Percentiles rank a stretch among this genome's conserved stretches.
phyloP scores from a whole-genome alignment of 2,797 vertebrate species.

The Lophotriccus pileatus region DNA sequence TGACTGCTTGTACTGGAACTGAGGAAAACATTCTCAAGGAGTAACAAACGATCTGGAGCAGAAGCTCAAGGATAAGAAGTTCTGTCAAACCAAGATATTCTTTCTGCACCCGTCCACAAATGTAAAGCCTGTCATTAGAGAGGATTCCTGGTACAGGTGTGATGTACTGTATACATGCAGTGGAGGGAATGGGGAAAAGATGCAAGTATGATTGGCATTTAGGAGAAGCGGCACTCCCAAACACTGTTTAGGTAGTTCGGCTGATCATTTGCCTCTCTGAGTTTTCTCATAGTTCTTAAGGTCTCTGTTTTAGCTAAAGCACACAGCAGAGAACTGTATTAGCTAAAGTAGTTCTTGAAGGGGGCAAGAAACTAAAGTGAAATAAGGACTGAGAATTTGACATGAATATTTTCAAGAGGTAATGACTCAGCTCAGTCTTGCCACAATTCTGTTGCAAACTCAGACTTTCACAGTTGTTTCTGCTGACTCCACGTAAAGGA shows the following conservation, averaged over 20 bases:
- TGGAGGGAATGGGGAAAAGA: accelerated
- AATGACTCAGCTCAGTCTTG: conserved; percentile 1
- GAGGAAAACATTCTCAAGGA: not conserved
- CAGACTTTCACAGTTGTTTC: not conserved
- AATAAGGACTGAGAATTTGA: not conserved
- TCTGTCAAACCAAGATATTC: not conserved
- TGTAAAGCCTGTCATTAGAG: not conserved
- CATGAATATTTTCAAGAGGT: conserved; percentile 31
- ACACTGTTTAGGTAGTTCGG: not conserved
- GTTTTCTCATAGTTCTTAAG: not conserved
- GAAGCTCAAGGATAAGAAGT: not conserved
- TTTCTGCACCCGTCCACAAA: not conserved
- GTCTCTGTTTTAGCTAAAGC: not conserved
- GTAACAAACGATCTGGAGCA: not conserved
- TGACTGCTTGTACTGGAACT: not conserved
- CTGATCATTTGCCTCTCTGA: not conserved
- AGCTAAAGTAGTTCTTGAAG: not conserved
- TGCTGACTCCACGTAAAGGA: not conserved
- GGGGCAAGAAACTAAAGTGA: not conserved
- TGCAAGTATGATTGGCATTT: accelerated
- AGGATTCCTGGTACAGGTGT: not conserved
- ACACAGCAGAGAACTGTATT: not conserved
- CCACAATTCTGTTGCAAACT: not conserved
- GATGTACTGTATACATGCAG: not conserved
- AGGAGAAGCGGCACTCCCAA: not conserved